A percentile compares a stretch with the other conserved stretches of the same genome.
phyloP scores from a whole-genome alignment of 1,140 invertebrate species.

The Papilio dardanus region DNA sequence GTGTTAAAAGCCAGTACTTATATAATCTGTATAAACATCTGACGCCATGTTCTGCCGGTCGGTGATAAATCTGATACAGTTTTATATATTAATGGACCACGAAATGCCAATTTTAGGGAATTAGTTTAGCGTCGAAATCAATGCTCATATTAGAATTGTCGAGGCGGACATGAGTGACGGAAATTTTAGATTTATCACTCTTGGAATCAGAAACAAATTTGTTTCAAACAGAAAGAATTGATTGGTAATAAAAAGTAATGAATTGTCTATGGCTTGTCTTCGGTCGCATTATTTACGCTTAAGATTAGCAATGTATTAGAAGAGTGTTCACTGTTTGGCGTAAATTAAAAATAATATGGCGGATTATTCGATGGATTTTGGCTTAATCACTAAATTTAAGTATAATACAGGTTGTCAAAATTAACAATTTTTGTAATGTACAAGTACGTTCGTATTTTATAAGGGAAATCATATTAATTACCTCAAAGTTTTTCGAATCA shows the following conservation, averaged over 20 bases:
- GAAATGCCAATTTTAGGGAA: constrained; percentile 68
- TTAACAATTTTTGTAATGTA: constrained; percentile 19
- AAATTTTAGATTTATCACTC: constrained; percentile 2
- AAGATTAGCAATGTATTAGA: constrained; percentile 54
- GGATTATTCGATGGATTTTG: constrained; percentile 39
- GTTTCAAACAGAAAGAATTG: constrained; percentile 29
- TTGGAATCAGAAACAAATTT: background rate
- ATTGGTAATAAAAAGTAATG: constrained; percentile 39
- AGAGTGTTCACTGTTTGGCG: constrained; percentile 54
- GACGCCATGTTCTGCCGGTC: constrained; percentile 47
- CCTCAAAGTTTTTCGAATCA: constrained; percentile 6
- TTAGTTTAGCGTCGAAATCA: constrained; percentile 46
- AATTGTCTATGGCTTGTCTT: constrained; percentile 56
- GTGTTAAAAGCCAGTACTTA: constrained; percentile 43
- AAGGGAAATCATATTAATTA: constrained; percentile 15
- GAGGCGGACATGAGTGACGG: background rate
- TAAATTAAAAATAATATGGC: constrained; percentile 43
- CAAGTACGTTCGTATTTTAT: constrained; percentile 32
- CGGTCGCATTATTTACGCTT: constrained; percentile 49
- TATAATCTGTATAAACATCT: constrained; percentile 43
- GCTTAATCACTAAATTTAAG: constrained; percentile 33
- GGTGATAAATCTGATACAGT: constrained; percentile 28
- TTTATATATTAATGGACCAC: constrained; percentile 64
- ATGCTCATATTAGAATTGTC: constrained; percentile 44
- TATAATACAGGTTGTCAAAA: constrained; percentile 36